Percentiles rank a stretch among this genome's conserved stretches.
phyloP scores from a whole-genome alignment of 2,113 vertebrate genomes.

The Lanius collurio region DNA sequence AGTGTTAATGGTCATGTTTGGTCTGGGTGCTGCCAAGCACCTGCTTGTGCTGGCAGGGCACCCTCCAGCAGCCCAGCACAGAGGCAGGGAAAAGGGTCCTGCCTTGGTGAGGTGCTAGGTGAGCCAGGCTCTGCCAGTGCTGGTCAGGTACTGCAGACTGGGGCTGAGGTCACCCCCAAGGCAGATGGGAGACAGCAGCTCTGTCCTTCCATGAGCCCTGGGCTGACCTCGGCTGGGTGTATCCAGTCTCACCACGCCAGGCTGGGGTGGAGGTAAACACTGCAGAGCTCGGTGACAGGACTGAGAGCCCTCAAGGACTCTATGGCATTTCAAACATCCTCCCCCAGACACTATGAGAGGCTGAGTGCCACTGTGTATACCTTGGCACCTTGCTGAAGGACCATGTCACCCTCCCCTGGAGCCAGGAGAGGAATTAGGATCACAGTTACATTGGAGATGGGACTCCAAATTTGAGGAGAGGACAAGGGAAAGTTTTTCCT shows the following conservation, averaged over 20 bases:
- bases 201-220: not conserved
- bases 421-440: not conserved
- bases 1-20: not conserved
- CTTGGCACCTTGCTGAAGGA: not conserved
- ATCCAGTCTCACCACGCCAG: accelerated
- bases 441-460: not conserved
- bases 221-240: not conserved
- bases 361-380: not conserved
- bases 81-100: not conserved
- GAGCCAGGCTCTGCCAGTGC: not conserved
- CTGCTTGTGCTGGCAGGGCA: not conserved
- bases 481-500: not conserved
- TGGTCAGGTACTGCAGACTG: not conserved
- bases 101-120: accelerated
- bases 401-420: not conserved
- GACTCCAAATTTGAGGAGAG: not conserved
- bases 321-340: not conserved
- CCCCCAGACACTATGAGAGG: not conserved
- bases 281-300: not conserved
- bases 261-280: not conserved
- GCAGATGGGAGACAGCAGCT: not conserved
- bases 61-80: not conserved
- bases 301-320: not conserved
- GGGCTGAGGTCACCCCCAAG: not conserved
- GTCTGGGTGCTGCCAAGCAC: not conserved